phyloP scores from a whole-genome alignment of 2,888 invertebrate genomes.

The Cryptus armator region DNA sequence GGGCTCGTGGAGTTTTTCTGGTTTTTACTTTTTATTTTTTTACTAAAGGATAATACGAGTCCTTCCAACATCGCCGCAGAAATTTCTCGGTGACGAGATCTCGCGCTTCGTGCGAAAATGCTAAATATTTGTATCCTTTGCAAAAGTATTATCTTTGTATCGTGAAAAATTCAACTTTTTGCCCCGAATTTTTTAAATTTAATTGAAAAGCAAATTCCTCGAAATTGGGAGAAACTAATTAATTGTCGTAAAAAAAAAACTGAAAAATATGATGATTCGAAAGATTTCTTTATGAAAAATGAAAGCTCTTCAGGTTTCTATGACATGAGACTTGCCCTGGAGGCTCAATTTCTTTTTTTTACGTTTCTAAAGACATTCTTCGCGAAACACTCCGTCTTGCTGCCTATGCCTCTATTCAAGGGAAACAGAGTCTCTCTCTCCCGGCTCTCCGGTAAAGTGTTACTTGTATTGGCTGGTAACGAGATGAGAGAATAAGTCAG shows the following conservation, averaged over 20 bases:
- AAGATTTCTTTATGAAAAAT: too few species aligned
- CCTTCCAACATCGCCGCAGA: slow-evolving; percentile 54
- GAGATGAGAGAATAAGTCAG: slow-evolving; percentile 55
- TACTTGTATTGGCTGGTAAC: slow-evolving; percentile 38
- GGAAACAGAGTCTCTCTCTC: background rate
- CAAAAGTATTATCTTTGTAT: background rate
- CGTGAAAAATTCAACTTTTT: background rate
- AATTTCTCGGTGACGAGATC: slow-evolving; percentile 36
- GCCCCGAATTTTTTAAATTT: too few species aligned
- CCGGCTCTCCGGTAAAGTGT: slow-evolving; percentile 10
- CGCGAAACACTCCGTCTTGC: background rate
- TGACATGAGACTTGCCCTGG: too few species aligned
- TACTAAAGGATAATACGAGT: slow-evolving; percentile 41
- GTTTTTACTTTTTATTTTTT: slow-evolving; percentile 1
- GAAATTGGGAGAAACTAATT: too few species aligned
- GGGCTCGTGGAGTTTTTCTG: background rate
- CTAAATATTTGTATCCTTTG: background rate
- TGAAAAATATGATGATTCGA: too few species aligned
- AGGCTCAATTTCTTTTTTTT: background rate
- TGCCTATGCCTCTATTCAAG: background rate
- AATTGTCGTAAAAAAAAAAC: too few species aligned
- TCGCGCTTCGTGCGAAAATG: slow-evolving; percentile 43
- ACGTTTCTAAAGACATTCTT: background rate
- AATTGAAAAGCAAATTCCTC: too few species aligned
- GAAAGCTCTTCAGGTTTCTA: too few species aligned